Conservation (phyloP, 2,113 vertebrate species). For the Camarhynchus parvulus region DNA sequence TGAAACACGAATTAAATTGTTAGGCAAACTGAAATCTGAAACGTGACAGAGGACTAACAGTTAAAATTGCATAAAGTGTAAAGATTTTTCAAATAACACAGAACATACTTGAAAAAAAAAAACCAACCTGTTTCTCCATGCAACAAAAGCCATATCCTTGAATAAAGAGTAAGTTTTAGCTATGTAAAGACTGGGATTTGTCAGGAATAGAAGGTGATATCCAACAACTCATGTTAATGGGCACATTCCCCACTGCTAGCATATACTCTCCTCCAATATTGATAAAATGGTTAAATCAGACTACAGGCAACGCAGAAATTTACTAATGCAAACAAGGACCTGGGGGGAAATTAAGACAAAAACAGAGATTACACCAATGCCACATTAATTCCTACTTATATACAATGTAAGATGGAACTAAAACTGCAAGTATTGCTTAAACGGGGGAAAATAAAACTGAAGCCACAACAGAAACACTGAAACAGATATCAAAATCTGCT, state of each 20-base stretch:
- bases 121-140: not conserved
- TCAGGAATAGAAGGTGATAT: not conserved
- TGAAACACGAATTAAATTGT: not conserved
- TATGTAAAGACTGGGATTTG: not conserved
- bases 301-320: not conserved
- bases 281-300: not conserved
- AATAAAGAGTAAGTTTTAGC: not conserved
- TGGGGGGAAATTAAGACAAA: not conserved
- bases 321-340: not conserved
- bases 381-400: not conserved
- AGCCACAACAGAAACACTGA: not conserved
- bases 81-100: not conserved
- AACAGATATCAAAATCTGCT: not conserved
- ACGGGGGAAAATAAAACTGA: not conserved
- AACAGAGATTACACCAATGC: not conserved
- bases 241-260: not conserved
- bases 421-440: not conserved
- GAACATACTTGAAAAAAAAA: not conserved
- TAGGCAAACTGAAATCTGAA: not conserved
- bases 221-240: not conserved
- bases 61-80: not conserved
- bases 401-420: not conserved
- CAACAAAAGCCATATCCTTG: not conserved
- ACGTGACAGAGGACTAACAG: not conserved
- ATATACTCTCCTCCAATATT: not conserved